Base-by-base conservation (phyloP, 2,113 vertebrate genomes). In the Bungarus multicinctus region DNA sequence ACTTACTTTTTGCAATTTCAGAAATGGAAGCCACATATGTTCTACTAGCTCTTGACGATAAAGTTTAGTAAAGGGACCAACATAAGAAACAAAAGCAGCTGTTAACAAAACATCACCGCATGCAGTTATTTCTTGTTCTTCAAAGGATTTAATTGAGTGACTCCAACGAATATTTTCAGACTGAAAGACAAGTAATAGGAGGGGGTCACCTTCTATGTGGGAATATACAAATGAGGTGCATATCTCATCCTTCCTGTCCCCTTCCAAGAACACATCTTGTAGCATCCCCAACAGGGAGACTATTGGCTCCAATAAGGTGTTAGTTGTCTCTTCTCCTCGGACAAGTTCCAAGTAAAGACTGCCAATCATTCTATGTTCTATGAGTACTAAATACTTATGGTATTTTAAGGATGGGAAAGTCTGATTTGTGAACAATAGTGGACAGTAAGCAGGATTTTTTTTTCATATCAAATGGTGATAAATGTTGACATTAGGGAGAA, bases 91-190 rank as follows among this genome's bases (percentile, higher is more conserved):
- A 39, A 98, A 98, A 0, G 97, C 98, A 58, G 98, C 96, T 0
- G 97, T 97, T 87, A 98, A 96, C 85, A 98, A 96, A 20, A 98
- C 93, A 1, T 98, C 98, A 27, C 97, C 96, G 89, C 96, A 98
- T 25, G 98, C 96, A 0, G 97, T 99, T 97, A 98, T 97, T 96
- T 98, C 97, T 94, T 98, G 97, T 85, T 95, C 95, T 96, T 98
- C 96, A 91, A 98, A 98, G 11, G 97, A 97, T 90, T 98, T 87
- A 55, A 97, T 14, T 3, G 97, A 97, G 45, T 97, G 95, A 8
- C 95, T 97, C 98, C 98, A 98, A 93, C 93, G 96, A 11, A 96
- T 91, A 47, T 98, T 98, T 97, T 99, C 98, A 94, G 98, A 98
- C 98, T 98, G 94, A 52, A 97, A 96, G 54, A 93, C 3, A 95